Base-by-base conservation (phyloP, 1,140 invertebrate species). In the Apis cerana region DNA sequence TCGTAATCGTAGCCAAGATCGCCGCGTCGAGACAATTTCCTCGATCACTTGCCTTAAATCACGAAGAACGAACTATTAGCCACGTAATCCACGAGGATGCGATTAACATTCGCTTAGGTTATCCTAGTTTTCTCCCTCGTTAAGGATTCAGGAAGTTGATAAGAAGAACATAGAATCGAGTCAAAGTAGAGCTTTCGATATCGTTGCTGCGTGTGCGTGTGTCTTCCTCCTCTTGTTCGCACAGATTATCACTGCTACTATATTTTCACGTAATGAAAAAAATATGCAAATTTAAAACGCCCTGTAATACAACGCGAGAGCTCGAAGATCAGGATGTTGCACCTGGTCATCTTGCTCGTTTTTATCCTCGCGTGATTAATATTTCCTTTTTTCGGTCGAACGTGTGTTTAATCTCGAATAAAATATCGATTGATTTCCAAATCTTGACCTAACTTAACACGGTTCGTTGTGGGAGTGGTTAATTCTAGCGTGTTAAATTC, bases 291-390 rank as follows among this genome's bases (percentile, higher is more conserved):
- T 74, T 74, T 74, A 74, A n/a, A 15, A 27, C 43, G 56, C 1
- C 19, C 13, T 19, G 54, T 74, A 74, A 74, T 58, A 58, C 71
- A 74, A 74, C 43, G 43, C 71, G 27, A 13, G 33, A 74, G 19
- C 27, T 58, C 70, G 19, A 19, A 54, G n/a, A 74, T 74, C 56
- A 43, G 48, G 61, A 59, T 23, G 33, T 61, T 59, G 33, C 33
- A n/a, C 54, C 71, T 43, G 54, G 19, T 59, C n/a, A 12, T 43
- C 33, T 23, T 23, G 56, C 21, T 59, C 33, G 27, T 54, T 64
- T 76, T 65, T n/a, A 8, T 21, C 12, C 11, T 10, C 19, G 23
- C 2, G 48, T 23, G 33, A 76, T 76, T 65, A 76, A 52, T n/a
- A 75, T 65, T 61, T 76, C 52, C 23, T 54, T 65, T 27, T 27